phyloP scores from a whole-genome alignment of 2,888 invertebrate genomes.

The Emmelina monodactyla region DNA sequence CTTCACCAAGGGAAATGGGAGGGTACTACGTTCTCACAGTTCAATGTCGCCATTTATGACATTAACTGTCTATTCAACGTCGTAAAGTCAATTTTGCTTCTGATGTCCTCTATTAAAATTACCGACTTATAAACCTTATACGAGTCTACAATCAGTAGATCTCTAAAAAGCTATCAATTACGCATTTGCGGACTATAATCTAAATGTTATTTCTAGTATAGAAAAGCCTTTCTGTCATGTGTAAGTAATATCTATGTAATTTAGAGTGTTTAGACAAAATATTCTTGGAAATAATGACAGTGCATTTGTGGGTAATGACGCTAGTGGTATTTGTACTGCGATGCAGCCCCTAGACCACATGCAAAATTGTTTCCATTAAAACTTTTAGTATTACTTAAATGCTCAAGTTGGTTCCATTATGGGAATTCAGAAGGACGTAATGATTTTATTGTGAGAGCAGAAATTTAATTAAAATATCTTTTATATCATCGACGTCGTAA shows the following conservation, averaged over 20 bases:
- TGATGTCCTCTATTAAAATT: background rate
- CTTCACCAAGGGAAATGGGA: slow-evolving; percentile 22
- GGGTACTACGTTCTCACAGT: slow-evolving; percentile 22
- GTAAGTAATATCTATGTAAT: background rate
- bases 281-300: background rate
- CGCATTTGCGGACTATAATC: background rate
- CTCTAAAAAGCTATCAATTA: background rate
- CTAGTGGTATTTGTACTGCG: background rate
- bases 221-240: no score
- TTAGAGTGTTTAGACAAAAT: background rate
- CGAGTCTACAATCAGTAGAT: no score
- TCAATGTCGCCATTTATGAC: slow-evolving; percentile 15
- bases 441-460: no score
- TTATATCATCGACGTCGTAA: no score
- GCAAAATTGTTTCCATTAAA: no score
- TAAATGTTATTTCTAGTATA: background rate
- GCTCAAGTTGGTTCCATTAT: no score
- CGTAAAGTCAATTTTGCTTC: background rate
- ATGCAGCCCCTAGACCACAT: no score
- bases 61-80: background rate
- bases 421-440: no score
- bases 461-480: no score
- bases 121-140: background rate
- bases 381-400: no score
- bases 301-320: slow-evolving; percentile 1